phyloP scores from a whole-genome alignment of 2,888 invertebrate genomes.

The Dynastes grantii region DNA sequence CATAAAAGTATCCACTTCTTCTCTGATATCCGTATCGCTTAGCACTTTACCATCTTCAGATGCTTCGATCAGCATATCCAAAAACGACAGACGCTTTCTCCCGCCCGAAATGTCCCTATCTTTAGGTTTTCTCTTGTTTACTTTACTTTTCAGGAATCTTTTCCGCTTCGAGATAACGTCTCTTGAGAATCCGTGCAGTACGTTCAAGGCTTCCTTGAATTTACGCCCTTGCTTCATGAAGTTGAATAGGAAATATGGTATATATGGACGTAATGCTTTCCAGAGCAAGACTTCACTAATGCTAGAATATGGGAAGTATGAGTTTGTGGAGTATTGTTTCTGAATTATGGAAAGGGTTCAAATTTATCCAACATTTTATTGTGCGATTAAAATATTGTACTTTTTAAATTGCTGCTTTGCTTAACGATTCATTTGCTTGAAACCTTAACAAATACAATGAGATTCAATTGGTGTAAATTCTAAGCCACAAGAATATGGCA shows the following conservation, averaged over 20 bases:
- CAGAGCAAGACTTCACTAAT: constrained; percentile 54
- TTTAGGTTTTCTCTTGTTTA: neutral
- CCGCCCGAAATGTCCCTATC: constrained; percentile 45
- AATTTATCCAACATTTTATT: too few relatives aligned
- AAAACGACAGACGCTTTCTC: constrained; percentile 59
- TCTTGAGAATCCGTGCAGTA: constrained; percentile 40
- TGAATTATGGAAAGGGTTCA: too few relatives aligned
- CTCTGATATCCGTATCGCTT: constrained; percentile 60
- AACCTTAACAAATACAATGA: too few relatives aligned
- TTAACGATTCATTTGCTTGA: too few relatives aligned
- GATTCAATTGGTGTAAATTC: too few relatives aligned
- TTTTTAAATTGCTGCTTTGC: too few relatives aligned
- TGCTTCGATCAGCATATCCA: constrained; percentile 61
- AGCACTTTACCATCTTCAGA: constrained; percentile 55
- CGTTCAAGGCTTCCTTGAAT: constrained; percentile 27
- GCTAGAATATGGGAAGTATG: constrained; percentile 48
- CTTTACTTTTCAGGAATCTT: constrained; percentile 10
- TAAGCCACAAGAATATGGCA: too few relatives aligned
- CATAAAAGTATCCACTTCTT: constrained; percentile 61
- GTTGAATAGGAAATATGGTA: constrained; percentile 13
- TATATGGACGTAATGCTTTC: constrained; percentile 43
- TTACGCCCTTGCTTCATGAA: constrained; percentile 26
- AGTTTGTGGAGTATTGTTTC: neutral
- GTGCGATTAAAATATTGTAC: too few relatives aligned
- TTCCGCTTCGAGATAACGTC: constrained; percentile 37